phyloP scores from a whole-genome alignment of 1,140 invertebrate genomes.

The Listronotus bonariensis region DNA sequence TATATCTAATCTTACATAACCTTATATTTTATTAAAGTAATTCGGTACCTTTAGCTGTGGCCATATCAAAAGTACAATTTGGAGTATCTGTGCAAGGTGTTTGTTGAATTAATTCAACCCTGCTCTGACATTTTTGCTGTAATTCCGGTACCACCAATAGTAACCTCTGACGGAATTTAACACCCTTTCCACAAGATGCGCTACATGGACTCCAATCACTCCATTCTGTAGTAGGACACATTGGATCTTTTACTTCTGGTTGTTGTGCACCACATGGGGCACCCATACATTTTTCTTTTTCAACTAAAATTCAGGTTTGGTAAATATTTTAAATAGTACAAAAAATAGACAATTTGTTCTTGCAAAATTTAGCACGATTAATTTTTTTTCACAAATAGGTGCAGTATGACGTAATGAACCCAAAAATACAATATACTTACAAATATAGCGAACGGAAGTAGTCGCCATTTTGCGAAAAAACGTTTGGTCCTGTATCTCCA shows the following conservation, averaged over 20 bases:
- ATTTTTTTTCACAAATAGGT: neutral
- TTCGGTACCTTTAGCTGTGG: constrained; percentile 69
- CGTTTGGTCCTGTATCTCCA: no score
- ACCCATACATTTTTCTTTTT: constrained; percentile 77
- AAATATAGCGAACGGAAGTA: no score
- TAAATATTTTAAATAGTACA: neutral
- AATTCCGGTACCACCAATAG: constrained; percentile 65
- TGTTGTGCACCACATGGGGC: constrained; percentile 63
- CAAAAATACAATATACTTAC: no score
- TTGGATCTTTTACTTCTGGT: constrained; percentile 62
- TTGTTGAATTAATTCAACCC: constrained; percentile 68
- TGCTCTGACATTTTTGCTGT: constrained; percentile 63
- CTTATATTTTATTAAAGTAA: no score
- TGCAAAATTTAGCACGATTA: neutral
- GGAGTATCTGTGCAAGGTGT: constrained; percentile 66
- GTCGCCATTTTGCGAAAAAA: no score
- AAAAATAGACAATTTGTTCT: neutral
- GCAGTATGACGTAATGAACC: no score
- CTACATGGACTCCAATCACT: constrained; percentile 76
- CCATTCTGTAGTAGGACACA: constrained; percentile 72
- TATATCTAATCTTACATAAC: no score
- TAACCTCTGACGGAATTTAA: constrained; percentile 71
- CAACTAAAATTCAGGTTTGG: constrained; percentile 54
- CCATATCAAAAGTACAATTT: constrained; percentile 72
- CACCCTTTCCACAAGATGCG: constrained; percentile 71